A percentile compares a stretch with the other conserved stretches of the same genome.
Conservation (phyloP, 2,113 vertebrate genomes). For the Holacanthus passer region DNA sequence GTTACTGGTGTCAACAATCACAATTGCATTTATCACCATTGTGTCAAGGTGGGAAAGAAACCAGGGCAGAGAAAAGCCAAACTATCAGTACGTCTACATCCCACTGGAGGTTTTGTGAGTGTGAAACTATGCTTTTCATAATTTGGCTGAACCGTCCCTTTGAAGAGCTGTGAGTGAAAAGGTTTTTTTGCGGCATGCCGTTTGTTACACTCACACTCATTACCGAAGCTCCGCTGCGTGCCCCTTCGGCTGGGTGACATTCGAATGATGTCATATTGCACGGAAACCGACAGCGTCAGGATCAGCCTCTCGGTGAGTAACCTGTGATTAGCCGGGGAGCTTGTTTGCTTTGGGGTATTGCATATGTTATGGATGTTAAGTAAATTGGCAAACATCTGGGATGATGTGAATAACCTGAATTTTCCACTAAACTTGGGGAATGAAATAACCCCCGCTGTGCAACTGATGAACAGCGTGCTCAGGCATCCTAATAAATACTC, state of each 20-base stretch:
- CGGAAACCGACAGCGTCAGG: conserved; percentile 11
- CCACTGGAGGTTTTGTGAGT: background rate
- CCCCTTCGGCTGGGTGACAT: conserved; percentile 35
- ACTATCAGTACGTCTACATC: background rate
- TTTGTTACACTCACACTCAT: conserved; percentile 14
- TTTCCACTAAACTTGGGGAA: conserved; percentile 61
- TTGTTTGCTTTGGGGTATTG: conserved; percentile 52
- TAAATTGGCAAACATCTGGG: conserved; percentile 73
- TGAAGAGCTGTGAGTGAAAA: conserved; percentile 2
- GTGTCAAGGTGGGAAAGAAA: background rate
- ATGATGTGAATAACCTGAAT: conserved; percentile 62
- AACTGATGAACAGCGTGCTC: conserved; percentile 75
- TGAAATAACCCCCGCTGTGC: conserved; percentile 68
- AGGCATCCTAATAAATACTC: conserved; percentile 77
- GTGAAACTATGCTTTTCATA: background rate
- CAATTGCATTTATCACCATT: background rate
- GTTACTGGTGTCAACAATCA: background rate
- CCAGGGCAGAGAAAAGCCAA: conserved; percentile 5
- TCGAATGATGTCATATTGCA: conserved; percentile 44
- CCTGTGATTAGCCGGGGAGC: conserved; percentile 44
- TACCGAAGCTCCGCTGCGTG: background rate
- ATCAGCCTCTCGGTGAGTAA: conserved; percentile 53
- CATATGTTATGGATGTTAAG: conserved; percentile 59
- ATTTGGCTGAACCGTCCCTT: background rate
- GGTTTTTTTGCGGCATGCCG: conserved; percentile 7